Percentiles rank a stretch among this genome's conserved stretches.
Evolutionary conservation across 1,140 invertebrate species (phyloP).

Genomic region (Brachionus paranguensis): DNA sequence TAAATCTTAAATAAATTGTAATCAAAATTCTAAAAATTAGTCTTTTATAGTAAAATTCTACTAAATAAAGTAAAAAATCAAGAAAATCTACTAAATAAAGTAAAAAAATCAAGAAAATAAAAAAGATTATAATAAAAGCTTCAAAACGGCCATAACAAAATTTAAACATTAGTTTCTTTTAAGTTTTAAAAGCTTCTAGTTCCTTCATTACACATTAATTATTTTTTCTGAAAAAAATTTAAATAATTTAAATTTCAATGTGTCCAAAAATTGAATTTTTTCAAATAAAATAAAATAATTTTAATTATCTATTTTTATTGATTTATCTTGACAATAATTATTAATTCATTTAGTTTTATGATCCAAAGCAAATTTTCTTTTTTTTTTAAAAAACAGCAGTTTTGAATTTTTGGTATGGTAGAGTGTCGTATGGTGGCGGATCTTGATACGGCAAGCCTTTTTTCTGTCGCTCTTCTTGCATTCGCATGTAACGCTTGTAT

Average conservation of each 20-base stretch:
- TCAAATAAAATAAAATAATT: neutral
- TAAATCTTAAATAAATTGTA: too few relatives aligned
- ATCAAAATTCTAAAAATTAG: too few relatives aligned
- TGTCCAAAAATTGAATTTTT: neutral
- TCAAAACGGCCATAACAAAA: too few relatives aligned
- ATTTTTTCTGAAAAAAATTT: neutral
- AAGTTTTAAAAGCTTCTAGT: too few relatives aligned
- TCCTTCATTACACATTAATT: too few relatives aligned
- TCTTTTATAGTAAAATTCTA: too few relatives aligned
- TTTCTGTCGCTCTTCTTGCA: slow-evolving; percentile 36
- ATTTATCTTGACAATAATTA: neutral
- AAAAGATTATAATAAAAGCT: too few relatives aligned
- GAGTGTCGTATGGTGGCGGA: slow-evolving; percentile 30
- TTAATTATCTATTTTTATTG: neutral
- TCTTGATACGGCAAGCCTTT: slow-evolving; percentile 34
- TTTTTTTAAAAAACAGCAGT: slow-evolving; percentile 20
- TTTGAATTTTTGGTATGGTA: slow-evolving; percentile 34
- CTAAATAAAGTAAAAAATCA: too few relatives aligned
- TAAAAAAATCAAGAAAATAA: too few relatives aligned
- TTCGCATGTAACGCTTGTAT: slow-evolving; percentile 13
- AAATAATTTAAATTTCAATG: too few relatives aligned
- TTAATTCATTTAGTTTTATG: neutral
- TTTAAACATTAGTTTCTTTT: too few relatives aligned
- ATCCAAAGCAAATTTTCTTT: neutral
- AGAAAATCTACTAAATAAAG: too few relatives aligned